Evolutionary conservation across 1,140 invertebrate genomes (phyloP).

Genomic region (Microplitis demolitor): DNA sequence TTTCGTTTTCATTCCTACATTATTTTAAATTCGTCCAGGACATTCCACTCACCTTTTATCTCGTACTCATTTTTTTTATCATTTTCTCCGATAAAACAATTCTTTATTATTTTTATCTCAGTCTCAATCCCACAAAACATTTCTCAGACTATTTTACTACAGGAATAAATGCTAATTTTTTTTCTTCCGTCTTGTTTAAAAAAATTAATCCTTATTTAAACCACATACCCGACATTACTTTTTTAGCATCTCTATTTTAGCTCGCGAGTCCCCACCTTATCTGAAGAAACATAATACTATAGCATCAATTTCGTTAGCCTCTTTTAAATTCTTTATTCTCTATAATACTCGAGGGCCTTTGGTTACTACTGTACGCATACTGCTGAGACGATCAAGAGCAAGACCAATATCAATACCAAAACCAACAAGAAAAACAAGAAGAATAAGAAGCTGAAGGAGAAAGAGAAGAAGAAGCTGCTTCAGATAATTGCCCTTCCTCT

Average conservation of each 20-base stretch:
- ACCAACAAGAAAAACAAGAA: too few species aligned
- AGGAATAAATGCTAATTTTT: too few species aligned
- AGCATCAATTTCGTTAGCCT: constrained; percentile 21
- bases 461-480: constrained; percentile 36
- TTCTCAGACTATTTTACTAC: background rate
- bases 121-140: background rate
- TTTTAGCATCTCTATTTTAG: constrained; percentile 6
- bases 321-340: constrained; percentile 33
- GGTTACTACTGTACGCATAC: too few species aligned
- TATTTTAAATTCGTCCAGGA: constrained; percentile 40
- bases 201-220: too few species aligned
- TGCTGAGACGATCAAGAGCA: too few species aligned
- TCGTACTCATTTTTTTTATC: constrained; percentile 16
- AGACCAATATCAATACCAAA: background rate
- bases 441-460: background rate
- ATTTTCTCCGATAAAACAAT: background rate
- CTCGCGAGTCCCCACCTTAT: constrained; percentile 23
- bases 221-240: too few species aligned
- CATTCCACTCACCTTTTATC: constrained; percentile 28
- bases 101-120: constrained; percentile 5
- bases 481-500: constrained; percentile 48
- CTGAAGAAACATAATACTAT: background rate
- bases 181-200: too few species aligned
- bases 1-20: constrained; percentile 26
- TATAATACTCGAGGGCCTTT: constrained; percentile 12